Base-by-base conservation (phyloP, 2,888 invertebrate species). In the Stramonita haemastoma region DNA sequence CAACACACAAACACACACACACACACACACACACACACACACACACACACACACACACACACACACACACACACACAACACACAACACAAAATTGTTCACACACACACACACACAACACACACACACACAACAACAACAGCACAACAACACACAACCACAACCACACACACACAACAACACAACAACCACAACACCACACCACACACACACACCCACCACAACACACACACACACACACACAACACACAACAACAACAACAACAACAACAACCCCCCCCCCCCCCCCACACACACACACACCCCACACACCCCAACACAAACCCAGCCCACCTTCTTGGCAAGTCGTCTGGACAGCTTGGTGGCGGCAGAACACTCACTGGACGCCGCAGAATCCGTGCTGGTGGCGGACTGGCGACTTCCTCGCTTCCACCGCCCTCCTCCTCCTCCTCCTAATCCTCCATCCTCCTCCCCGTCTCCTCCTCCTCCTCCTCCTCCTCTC, bases 261-360 rank as follows among this genome's bases (percentile, higher is more conserved):
- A 60, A 60, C 57, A 60, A 60, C 60, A 60, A 60, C 60, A 60
- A 60, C 60, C 2, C 4, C 60, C 60, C 4, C 60, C 15, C 4
- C 60, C 57, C 57, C 57, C 8, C 57, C 57, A 15, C 60, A 22
- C 15, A 60, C 8, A 8, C 57, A 15, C 60, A 22, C 15, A 60
- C 15, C 15, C 19, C 19, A 15, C 15, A 57, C 57, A 17, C 8
- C 57, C 15, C 15, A 60, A 2, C 60, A 60, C 15, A 4, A 60
- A 57, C 57, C 15, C 60, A 60, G n/a, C 73, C 13, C 77, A 79
- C 77, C 77, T 79, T 79, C 77, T 79, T 79, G 77, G 77, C 77
- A 29, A 79, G 77, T 32, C 77, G 77, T 79, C 32, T 32, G 32
- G 77, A 34, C 32, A 79, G 32, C 32, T 79, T 79, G 77, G 32